A percentile compares a stretch with the other conserved stretches of the same genome.
phyloP scores from a whole-genome alignment of 92 coral and sea anemone species.

The Heliopora coerulea region DNA sequence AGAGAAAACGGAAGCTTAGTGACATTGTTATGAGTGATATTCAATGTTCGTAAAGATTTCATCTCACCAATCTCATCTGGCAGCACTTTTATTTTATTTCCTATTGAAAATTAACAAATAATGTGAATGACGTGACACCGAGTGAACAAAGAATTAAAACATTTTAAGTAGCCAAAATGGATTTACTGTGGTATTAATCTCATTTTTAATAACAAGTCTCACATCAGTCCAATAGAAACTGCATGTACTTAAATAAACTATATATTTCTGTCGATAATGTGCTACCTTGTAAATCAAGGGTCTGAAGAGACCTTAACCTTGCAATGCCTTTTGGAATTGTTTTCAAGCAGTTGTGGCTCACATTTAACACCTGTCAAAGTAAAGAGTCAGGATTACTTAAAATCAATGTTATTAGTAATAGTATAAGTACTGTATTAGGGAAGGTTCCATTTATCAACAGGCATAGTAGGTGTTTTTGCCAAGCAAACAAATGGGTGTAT shows the following conservation, averaged over 20 bases:
- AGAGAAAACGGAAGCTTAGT: conserved; percentile 66
- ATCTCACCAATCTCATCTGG: conserved; percentile 88
- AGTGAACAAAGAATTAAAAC: too few species aligned
- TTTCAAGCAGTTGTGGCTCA: conserved; percentile 80
- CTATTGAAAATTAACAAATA: conserved; percentile 35
- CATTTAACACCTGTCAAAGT: conserved; percentile 68
- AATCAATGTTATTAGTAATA: background rate
- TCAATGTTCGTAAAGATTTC: conserved; percentile 72
- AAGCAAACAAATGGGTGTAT: too few species aligned
- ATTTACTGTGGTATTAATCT: too few species aligned
- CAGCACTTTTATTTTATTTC: conserved; percentile 68
- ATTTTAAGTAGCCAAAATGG: too few species aligned
- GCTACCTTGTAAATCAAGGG: conserved; percentile 89
- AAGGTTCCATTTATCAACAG: too few species aligned
- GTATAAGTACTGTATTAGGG: too few species aligned
- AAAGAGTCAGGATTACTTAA: background rate
- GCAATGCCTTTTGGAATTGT: conserved; percentile 72
- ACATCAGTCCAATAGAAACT: too few species aligned
- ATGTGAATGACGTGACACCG: background rate
- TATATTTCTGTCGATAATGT: too few species aligned
- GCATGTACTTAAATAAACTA: too few species aligned
- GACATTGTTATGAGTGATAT: conserved; percentile 70
- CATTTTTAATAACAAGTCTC: too few species aligned
- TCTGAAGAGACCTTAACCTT: conserved; percentile 63
- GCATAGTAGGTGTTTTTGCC: too few species aligned